phyloP scores from a whole-genome alignment of 2,797 vertebrate species.

The Acomys russatus region DNA sequence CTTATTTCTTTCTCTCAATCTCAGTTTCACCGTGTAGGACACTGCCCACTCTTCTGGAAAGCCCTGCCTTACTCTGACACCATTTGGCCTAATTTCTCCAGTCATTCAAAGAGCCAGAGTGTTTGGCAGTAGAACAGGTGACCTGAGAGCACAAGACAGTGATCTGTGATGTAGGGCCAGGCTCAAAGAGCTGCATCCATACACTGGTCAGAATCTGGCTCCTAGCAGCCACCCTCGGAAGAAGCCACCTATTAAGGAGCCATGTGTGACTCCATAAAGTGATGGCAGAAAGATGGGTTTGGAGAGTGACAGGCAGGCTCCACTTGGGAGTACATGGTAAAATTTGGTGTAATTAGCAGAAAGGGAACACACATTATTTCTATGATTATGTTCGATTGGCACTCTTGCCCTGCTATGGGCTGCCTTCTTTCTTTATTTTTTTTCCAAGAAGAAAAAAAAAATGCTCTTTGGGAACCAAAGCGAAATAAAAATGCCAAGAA shows the following conservation, averaged over 20 bases:
- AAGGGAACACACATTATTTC: constrained; percentile 78
- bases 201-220: not conserved
- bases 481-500: constrained; percentile 85
- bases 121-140: not conserved
- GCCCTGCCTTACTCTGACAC: not conserved
- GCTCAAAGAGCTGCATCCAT: not conserved
- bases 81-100: not conserved
- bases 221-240: not conserved
- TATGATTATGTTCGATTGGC: constrained; percentile 72
- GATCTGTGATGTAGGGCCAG: not conserved
- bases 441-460: constrained; percentile 68
- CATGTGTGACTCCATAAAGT: constrained; percentile 65
- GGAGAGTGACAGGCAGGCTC: constrained; percentile 58
- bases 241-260: constrained; percentile 30
- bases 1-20: not conserved
- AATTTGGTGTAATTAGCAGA: constrained; percentile 79
- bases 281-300: constrained; percentile 77
- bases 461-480: constrained; percentile 82
- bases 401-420: constrained; percentile 66
- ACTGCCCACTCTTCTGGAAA: not conserved
- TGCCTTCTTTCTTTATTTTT: constrained; percentile 55
- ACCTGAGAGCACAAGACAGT: accelerated
- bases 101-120: not conserved
- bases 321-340: constrained; percentile 76
- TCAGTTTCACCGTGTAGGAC: constrained; percentile 2